phyloP scores from a whole-genome alignment of 2,888 invertebrate species.

The Agrochola lychnidis region DNA sequence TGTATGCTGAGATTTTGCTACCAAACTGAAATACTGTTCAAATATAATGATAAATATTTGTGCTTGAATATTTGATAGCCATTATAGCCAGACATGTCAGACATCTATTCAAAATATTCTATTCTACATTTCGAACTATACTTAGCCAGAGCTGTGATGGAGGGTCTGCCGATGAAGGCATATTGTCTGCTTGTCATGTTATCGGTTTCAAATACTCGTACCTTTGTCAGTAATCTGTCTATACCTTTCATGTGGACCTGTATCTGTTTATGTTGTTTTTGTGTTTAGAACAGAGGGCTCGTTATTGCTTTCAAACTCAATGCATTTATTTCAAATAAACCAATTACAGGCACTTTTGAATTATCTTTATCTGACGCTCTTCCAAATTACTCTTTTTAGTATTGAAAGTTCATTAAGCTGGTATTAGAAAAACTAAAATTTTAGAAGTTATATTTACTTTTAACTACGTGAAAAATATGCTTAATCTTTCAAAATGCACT shows the following conservation, averaged over 20 bases:
- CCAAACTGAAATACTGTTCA: constrained; percentile 13
- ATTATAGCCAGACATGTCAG: constrained; percentile 16
- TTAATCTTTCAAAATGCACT: constrained; percentile 7
- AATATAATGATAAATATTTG: constrained; percentile 17
- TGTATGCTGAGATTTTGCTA: constrained; percentile 2
- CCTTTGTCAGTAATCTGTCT: constrained; percentile 60
- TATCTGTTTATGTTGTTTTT: constrained; percentile 33
- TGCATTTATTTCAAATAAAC: too few relatives aligned
- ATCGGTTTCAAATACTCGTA: constrained; percentile 47
- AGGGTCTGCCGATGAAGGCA: constrained; percentile 55
- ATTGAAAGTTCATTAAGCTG: not conserved
- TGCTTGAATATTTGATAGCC: constrained; percentile 20
- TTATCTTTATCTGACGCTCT: not conserved
- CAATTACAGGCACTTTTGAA: too few relatives aligned
- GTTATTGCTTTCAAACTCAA: constrained; percentile 9
- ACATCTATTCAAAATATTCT: constrained; percentile 43
- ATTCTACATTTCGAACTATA: constrained; percentile 39
- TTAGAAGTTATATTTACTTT: not conserved
- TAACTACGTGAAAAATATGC: not conserved
- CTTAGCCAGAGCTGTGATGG: constrained; percentile 24
- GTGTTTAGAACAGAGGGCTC: constrained; percentile 8
- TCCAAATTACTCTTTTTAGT: not conserved
- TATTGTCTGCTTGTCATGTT: constrained; percentile 61
- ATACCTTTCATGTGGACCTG: constrained; percentile 38
- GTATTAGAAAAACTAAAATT: not conserved